Percentiles rank a stretch among this genome's conserved stretches.
These are phyloP conservation scores for Ichneumon xanthorius DNA, from an alignment of 2,888 invertebrate genomes.

Conservation along the genomic window DNA sequence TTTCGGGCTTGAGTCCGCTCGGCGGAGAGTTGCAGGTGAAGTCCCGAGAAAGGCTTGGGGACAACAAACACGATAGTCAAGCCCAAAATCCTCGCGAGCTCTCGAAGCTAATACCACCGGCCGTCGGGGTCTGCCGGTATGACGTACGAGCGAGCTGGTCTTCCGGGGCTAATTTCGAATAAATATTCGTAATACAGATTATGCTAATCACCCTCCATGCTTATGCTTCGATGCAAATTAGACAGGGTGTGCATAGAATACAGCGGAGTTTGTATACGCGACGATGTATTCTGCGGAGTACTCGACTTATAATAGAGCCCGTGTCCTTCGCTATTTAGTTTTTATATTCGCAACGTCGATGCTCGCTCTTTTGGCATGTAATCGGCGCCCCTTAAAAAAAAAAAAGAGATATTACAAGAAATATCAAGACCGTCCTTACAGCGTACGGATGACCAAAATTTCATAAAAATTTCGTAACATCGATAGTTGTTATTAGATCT, in stretches of 20 bases:
- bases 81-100: constrained; percentile 64
- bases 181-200: constrained; percentile 85
- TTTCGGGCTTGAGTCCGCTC: constrained; percentile 23
- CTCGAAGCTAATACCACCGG: constrained; percentile 47
- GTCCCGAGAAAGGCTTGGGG: constrained; percentile 19
- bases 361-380: constrained; percentile 41
- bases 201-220: constrained; percentile 81
- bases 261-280: constrained; percentile 29
- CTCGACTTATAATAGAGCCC: constrained; percentile 25
- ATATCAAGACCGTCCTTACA: background rate
- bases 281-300: constrained; percentile 24
- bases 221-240: constrained; percentile 81
- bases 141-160: constrained; percentile 80
- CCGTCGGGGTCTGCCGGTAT: constrained; percentile 68
- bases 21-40: constrained; percentile 37
- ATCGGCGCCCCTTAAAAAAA: constrained; percentile 35
- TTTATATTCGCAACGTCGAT: constrained; percentile 12
- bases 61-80: constrained; percentile 53
- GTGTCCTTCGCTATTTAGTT: constrained; percentile 27
- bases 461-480: background rate
- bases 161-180: constrained; percentile 83
- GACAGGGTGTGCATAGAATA: constrained; percentile 71
- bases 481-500: too few species aligned
- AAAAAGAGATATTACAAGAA: constrained; percentile 24
- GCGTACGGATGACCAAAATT: background rate